Conservation (phyloP, 2,888 invertebrate species). For the Pteria penguin region DNA sequence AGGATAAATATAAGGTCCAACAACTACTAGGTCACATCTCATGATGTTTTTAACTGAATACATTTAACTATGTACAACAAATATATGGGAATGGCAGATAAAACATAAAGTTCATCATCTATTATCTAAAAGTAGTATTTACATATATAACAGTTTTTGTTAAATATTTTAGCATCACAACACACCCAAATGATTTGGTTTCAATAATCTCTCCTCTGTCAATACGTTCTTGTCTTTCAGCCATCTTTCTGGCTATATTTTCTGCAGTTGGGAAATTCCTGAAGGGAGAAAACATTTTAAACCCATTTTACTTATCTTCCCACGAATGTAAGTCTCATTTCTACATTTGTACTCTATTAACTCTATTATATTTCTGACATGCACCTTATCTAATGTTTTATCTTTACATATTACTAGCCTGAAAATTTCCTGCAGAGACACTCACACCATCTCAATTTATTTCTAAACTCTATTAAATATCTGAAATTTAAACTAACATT, state of each 20-base stretch:
- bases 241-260: conserved; percentile 85
- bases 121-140: too few species aligned
- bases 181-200: conserved; percentile 73
- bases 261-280: conserved; percentile 87
- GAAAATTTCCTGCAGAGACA: too few species aligned
- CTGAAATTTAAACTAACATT: neutral
- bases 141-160: too few species aligned
- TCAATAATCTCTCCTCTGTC: conserved; percentile 86
- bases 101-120: neutral
- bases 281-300: too few species aligned
- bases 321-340: too few species aligned
- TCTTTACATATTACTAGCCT: too few species aligned
- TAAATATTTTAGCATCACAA: neutral
- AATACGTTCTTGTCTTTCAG: conserved; percentile 85
- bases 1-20: neutral
- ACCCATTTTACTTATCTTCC: too few species aligned
- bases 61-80: too few species aligned
- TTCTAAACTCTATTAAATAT: neutral
- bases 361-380: too few species aligned
- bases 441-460: neutral
- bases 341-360: too few species aligned
- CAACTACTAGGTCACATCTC: neutral
- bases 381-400: too few species aligned
- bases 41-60: neutral
- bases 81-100: neutral